These are phyloP conservation scores for Aegithalos caudatus DNA, from an alignment of 2,113 vertebrate species.

Conservation along the genomic window DNA sequence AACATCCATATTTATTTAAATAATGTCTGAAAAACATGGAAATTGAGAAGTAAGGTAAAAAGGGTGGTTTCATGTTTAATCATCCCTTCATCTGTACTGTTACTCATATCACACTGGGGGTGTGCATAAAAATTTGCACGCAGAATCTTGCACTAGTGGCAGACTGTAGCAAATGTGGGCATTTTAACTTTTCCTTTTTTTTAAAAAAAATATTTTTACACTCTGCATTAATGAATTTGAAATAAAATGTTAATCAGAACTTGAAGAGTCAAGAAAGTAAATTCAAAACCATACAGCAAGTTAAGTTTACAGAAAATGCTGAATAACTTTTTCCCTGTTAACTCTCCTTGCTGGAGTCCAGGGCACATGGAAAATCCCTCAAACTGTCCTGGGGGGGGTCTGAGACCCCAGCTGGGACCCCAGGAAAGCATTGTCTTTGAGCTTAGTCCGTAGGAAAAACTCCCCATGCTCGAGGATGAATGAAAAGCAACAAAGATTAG, in stretches of 20 bases:
- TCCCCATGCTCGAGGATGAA: too few relatives aligned
- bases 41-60: not conserved
- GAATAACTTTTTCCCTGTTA: not conserved
- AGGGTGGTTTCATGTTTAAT: not conserved
- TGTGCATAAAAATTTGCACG: not conserved
- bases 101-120: not conserved
- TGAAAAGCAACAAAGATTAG: too few relatives aligned
- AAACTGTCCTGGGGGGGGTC: too few relatives aligned
- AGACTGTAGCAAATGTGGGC: not conserved
- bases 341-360: too few relatives aligned
- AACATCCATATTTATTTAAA: not conserved
- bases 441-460: too few relatives aligned
- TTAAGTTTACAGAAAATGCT: not conserved
- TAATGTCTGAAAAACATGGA: not conserved
- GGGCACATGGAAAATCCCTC: too few relatives aligned
- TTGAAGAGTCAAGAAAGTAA: not conserved
- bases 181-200: not conserved
- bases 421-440: too few relatives aligned
- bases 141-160: not conserved
- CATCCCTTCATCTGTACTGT: not conserved
- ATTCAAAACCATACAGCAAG: not conserved
- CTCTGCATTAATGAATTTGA: not conserved
- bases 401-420: too few relatives aligned
- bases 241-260: not conserved
- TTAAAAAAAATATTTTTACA: not conserved